phyloP scores from a whole-genome alignment of 2,797 vertebrate species.

The Ibycter americanus region DNA sequence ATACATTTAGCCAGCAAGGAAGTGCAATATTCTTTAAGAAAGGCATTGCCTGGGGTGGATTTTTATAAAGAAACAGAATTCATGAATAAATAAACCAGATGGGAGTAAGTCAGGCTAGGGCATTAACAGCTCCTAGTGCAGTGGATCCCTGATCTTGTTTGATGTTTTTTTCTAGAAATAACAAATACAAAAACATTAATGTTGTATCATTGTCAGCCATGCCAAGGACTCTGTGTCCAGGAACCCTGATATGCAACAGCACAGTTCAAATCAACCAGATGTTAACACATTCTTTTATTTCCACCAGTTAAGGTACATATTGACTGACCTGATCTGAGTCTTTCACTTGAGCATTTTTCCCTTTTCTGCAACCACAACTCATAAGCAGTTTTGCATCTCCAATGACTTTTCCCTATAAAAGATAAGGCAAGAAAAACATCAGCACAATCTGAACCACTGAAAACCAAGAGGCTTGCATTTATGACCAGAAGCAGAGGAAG shows the following conservation, averaged over 20 bases:
- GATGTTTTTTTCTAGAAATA: not conserved
- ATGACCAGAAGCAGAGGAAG: not conserved
- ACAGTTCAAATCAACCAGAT: not conserved
- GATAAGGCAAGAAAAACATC: slow-evolving; percentile 27
- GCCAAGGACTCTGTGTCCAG: not conserved
- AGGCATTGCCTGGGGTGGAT: not conserved
- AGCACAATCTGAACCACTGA: not conserved
- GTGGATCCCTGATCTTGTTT: not conserved
- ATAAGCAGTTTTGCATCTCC: slow-evolving; percentile 59
- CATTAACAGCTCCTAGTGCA: not conserved
- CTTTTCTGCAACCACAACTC: slow-evolving; percentile 64
- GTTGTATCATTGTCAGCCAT: not conserved
- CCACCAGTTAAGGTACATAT: not conserved
- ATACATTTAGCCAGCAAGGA: not conserved
- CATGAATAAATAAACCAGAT: slow-evolving; percentile 35
- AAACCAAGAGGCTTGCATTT: not conserved
- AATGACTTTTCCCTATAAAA: slow-evolving; percentile 61
- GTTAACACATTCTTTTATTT: not conserved
- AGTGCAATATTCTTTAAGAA: not conserved
- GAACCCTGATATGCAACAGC: not conserved
- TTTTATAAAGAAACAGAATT: slow-evolving; percentile 39
- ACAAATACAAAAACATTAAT: not conserved
- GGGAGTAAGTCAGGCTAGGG: not conserved
- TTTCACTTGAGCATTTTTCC: slow-evolving; percentile 57
- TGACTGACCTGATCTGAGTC: slow-evolving; percentile 59